Evolutionary conservation across 2,797 vertebrate genomes (phyloP), one percentile per base, ranked within the genome.

Genomic region (Macropus fuliginosus): DNA sequence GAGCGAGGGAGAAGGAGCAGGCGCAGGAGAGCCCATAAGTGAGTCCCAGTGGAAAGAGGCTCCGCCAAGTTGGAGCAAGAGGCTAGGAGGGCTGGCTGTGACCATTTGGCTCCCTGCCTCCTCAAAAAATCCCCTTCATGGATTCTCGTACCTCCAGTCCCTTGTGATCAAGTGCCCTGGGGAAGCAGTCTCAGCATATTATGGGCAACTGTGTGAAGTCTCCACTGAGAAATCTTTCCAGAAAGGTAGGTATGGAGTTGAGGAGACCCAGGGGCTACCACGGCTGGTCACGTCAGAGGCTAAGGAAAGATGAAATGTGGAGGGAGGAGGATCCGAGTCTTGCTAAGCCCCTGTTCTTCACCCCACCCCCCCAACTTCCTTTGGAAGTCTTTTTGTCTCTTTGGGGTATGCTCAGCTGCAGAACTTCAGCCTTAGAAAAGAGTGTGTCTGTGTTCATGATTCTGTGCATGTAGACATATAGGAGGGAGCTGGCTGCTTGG

Each of bases 151-250:
- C 98, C 98, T 98, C 97, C 92, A 97, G 98, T 98, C 97, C 97
- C 97, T 98, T 98, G 96, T 98, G 98, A 98, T 93, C 98, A 97
- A 97, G 98, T 96, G 95, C 96, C 93, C 66, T 89, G 97, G 96
- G 97, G 98, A 98, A 98, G 98, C 98, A 97, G 96, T 97, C 92
- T 98, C 98, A 97, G 95, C 97, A 98, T 98, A 98, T 98, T 97
- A 99, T 99, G 99, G 99, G 99, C 98, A 99, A 99, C 99, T 99
- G 99, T 98, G 99, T 99, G 98, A 99, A 99, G 99, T 99, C 99
- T 98, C 99, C 99, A 98, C 99, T 99, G 98, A 99, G 99, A 99
- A 99, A 98, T 98, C 99, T 99, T 99, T 99, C 99, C 95, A 99
- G 99, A 98, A 99, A 99, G 99, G 99, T 99, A 99, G 98, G 99